Conservation (phyloP, 2,888 invertebrate species). For the Cephalotes varians region DNA sequence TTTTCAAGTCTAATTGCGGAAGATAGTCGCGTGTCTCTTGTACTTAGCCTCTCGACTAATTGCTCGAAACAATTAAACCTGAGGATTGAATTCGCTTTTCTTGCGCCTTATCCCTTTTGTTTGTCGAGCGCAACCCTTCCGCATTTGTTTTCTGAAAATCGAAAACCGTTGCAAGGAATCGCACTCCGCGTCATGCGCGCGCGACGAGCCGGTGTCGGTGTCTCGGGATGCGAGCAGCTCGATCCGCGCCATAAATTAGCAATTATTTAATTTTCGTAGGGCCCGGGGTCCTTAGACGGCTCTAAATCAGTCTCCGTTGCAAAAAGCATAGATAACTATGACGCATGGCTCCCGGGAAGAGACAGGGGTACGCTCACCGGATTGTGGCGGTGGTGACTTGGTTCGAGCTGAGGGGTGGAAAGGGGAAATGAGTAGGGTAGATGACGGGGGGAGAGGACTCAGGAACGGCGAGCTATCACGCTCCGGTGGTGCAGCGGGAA, state of each 20-base stretch:
- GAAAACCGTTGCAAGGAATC: slow-evolving; percentile 18
- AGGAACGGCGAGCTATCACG: slow-evolving; percentile 56
- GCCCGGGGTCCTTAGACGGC: slow-evolving; percentile 86
- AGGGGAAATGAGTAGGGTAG: slow-evolving; percentile 65
- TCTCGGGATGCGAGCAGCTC: slow-evolving; percentile 75
- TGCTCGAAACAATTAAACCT: slow-evolving; percentile 47
- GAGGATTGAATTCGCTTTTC: slow-evolving; percentile 33
- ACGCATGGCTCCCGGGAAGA: slow-evolving; percentile 85
- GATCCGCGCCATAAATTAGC: slow-evolving; percentile 86
- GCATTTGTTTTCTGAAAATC: slow-evolving; percentile 41
- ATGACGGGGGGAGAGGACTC: slow-evolving; percentile 56
- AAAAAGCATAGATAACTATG: slow-evolving; percentile 86
- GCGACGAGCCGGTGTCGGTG: slow-evolving; percentile 57
- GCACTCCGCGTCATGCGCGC: slow-evolving; percentile 48
- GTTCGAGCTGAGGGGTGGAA: slow-evolving; percentile 65
- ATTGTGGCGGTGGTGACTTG: slow-evolving; percentile 77
- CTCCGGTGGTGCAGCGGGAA: slow-evolving; percentile 42
- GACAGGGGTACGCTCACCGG: slow-evolving; percentile 81
- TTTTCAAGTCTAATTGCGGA: slow-evolving; percentile 29
- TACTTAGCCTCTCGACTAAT: slow-evolving; percentile 26
- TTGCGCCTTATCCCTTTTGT: slow-evolving; percentile 2
- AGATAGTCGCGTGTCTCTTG: slow-evolving; percentile 18
- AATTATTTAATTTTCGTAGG: slow-evolving; percentile 86
- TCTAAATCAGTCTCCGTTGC: slow-evolving; percentile 86
- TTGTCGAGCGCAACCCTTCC: slow-evolving; percentile 11